These are phyloP conservation scores for Cacoxenus indagator DNA, from an alignment of 2,888 invertebrate species.

Conservation along the genomic window DNA sequence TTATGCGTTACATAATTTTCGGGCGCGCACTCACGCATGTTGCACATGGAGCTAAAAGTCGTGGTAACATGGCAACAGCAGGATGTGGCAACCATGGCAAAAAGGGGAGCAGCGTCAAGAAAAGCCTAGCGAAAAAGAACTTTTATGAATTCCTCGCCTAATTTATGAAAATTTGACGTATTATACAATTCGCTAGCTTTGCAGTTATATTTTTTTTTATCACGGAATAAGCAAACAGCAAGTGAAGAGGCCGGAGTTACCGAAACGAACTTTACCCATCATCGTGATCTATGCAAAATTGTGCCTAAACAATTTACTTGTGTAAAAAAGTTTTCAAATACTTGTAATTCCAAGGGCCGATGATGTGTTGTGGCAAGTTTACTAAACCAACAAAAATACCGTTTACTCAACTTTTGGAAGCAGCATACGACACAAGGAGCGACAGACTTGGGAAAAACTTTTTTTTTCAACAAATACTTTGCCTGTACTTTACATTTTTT, in stretches of 20 bases:
- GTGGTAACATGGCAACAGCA: neutral
- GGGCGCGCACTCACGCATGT: constrained; percentile 48
- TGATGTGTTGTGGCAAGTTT: constrained; percentile 56
- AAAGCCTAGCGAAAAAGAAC: neutral
- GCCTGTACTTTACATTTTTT: neutral
- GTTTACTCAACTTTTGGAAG: constrained; percentile 38
- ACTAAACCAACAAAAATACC: constrained; percentile 62
- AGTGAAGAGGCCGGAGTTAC: neutral
- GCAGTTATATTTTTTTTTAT: constrained; percentile 35
- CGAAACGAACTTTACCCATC: neutral
- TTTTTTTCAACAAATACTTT: neutral
- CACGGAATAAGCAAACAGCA: constrained; percentile 7
- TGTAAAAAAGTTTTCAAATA: constrained; percentile 58
- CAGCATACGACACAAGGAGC: constrained; percentile 20
- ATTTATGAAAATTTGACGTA: constrained; percentile 63
- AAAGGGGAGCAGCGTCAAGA: neutral
- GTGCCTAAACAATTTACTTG: constrained; percentile 63
- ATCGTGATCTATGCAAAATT: constrained; percentile 39
- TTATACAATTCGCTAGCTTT: constrained; percentile 56
- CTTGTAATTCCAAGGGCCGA: constrained; percentile 55
- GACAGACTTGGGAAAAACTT: constrained; percentile 11
- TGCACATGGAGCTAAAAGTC: constrained; percentile 19
- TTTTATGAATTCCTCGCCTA: constrained; percentile 56
- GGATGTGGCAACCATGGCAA: neutral
- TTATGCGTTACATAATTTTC: constrained; percentile 59